These are phyloP conservation scores for Aspidiotus destructor DNA, from an alignment of 2,888 invertebrate species.

Conservation along the genomic window DNA sequence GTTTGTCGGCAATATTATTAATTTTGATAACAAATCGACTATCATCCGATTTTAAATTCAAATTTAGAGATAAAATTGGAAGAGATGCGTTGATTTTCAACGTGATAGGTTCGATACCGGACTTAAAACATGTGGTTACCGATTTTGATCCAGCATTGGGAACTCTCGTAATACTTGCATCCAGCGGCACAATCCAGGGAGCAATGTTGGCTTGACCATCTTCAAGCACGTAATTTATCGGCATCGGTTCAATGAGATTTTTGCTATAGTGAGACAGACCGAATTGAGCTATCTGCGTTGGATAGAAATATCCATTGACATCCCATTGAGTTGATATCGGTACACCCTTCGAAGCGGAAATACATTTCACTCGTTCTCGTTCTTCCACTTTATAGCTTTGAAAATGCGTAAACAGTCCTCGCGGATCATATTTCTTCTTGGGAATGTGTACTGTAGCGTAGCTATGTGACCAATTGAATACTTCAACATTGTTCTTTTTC, in stretches of 20 bases:
- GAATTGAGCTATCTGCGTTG: constrained; percentile 97
- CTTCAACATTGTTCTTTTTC: constrained; percentile 59
- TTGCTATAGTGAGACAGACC: constrained; percentile 96
- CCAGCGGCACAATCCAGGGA: constrained; percentile 57
- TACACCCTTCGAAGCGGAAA: constrained; percentile 86
- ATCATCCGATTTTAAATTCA: constrained; percentile 16
- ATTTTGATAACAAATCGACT: constrained; percentile 13
- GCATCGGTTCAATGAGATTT: constrained; percentile 75
- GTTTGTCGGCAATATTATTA: constrained; percentile 5
- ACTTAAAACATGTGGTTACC: constrained; percentile 7
- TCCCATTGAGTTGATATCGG: constrained; percentile 98
- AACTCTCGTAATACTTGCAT: neutral
- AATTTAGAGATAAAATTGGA: constrained; percentile 22
- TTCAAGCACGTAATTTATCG: constrained; percentile 61
- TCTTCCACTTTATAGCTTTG: constrained; percentile 97
- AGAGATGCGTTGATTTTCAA: constrained; percentile 7
- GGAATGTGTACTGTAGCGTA: constrained; percentile 84
- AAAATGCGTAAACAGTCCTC: constrained; percentile 90
- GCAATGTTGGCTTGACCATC: constrained; percentile 60
- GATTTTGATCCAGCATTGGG: constrained; percentile 9
- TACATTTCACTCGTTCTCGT: constrained; percentile 88
- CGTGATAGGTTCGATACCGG: constrained; percentile 5
- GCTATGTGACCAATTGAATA: constrained; percentile 91
- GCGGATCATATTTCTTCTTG: constrained; percentile 76
- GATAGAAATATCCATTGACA: constrained; percentile 88